phyloP scores from a whole-genome alignment of 2,797 vertebrate genomes.

The Mus caroli region DNA sequence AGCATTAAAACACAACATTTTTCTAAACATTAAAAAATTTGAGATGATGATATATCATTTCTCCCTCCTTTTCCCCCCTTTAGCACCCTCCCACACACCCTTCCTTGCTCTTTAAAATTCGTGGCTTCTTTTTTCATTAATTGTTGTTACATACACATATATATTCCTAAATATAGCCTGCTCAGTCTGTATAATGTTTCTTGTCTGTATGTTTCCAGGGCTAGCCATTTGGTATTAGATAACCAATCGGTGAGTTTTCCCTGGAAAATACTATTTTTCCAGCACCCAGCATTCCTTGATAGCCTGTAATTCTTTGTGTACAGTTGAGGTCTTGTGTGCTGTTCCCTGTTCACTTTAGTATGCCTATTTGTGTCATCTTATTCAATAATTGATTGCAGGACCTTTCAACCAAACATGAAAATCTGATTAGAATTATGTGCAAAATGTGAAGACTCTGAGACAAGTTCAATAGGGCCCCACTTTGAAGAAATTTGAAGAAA shows the following conservation, averaged over 20 bases:
- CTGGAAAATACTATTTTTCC: neutral
- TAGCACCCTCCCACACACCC: neutral
- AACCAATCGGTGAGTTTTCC: neutral
- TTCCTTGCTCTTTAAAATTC: neutral
- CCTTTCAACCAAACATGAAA: conserved; percentile 28
- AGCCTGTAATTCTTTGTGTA: neutral
- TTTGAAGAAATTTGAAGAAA: conserved; percentile 25
- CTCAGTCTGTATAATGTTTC: neutral
- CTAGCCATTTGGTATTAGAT: neutral
- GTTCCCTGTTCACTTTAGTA: neutral
- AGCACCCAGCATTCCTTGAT: neutral
- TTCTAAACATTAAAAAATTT: neutral
- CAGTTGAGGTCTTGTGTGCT: neutral
- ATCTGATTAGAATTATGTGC: conserved; percentile 48
- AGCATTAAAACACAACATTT: conserved; percentile 9
- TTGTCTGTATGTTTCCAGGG: neutral
- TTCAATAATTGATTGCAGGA: conserved; percentile 36
- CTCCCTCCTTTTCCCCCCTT: too few relatives aligned
- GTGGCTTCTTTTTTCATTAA: neutral
- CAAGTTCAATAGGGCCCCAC: neutral
- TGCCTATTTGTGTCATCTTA: neutral
- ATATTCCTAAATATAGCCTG: neutral
- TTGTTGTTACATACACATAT: neutral
- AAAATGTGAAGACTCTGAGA: conserved; percentile 36
- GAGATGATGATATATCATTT: neutral